Evolutionary conservation across 2,797 vertebrate species (phyloP).

Genomic region (Scomberomorus guttatus): DNA sequence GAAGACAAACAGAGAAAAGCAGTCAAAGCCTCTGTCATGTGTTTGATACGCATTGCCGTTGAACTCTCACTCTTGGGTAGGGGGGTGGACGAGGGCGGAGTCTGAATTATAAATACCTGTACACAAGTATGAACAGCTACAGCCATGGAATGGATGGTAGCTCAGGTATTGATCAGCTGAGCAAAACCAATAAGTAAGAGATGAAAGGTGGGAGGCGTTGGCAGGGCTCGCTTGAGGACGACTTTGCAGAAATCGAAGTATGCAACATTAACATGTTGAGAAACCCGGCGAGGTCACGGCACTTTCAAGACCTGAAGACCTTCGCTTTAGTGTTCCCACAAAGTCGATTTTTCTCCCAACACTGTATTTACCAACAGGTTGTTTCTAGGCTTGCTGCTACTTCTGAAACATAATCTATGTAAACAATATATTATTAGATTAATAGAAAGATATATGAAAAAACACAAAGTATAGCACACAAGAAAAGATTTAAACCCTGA

Average conservation of each 20-base stretch:
- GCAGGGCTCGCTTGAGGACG: background rate
- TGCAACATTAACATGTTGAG: constrained; percentile 7
- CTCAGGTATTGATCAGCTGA: constrained; percentile 28
- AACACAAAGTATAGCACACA: background rate
- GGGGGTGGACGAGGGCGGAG: background rate
- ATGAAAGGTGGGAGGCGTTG: constrained; percentile 42
- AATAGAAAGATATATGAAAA: background rate
- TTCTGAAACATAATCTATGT: background rate
- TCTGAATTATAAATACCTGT: constrained; percentile 37
- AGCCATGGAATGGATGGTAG: background rate
- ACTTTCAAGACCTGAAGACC: constrained; percentile 1
- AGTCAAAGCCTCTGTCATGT: constrained; percentile 4
- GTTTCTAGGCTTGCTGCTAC: background rate
- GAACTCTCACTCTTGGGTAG: constrained; percentile 5
- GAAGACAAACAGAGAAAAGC: constrained; percentile 5
- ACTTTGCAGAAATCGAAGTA: background rate
- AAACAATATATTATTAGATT: background rate
- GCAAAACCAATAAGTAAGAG: background rate
- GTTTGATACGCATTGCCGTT: background rate
- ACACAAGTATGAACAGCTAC: background rate
- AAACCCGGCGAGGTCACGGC: background rate
- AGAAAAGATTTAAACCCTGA: background rate
- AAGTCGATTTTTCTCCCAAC: constrained; percentile 18
- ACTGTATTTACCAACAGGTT: background rate
- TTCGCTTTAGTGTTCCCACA: background rate